Conservation (phyloP, 2,113 vertebrate species). For the Aegithalos caudatus region DNA sequence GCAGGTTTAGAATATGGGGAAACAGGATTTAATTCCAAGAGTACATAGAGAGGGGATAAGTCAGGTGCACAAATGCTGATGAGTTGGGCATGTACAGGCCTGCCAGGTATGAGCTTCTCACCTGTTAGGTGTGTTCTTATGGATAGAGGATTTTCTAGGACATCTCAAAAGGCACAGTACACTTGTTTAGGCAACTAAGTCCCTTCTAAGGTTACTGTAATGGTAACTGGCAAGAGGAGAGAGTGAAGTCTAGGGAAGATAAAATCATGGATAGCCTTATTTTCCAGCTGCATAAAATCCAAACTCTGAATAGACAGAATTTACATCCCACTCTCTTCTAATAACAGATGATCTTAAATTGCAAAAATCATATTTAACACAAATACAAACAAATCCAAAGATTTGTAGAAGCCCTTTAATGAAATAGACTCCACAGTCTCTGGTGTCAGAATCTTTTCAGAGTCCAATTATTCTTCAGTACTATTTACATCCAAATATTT, state of each 20-base stretch:
- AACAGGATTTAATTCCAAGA: not conserved
- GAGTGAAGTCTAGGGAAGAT: not conserved
- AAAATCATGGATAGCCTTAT: not conserved
- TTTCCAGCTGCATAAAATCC: not conserved
- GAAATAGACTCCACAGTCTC: not conserved
- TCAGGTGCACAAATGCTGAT: not conserved
- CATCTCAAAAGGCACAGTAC: not conserved
- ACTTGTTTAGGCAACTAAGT: not conserved
- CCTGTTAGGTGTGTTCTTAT: not conserved
- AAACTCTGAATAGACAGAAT: not conserved
- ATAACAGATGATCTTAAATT: not conserved
- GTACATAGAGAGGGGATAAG: not conserved
- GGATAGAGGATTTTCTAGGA: not conserved
- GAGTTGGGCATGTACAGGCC: not conserved
- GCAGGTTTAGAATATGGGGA: not conserved
- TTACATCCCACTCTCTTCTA: not conserved
- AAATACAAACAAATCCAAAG: not conserved
- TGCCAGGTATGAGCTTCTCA: not conserved
- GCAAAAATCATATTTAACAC: not conserved
- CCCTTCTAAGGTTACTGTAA: not conserved
- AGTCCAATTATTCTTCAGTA: not conserved
- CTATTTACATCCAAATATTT: not conserved
- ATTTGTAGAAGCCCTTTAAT: not conserved
- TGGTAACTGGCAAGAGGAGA: not conserved
- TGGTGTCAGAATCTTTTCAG: not conserved